Evolutionary conservation across 2,113 vertebrate species (phyloP).

Genomic region (Hypanus sabinus): DNA sequence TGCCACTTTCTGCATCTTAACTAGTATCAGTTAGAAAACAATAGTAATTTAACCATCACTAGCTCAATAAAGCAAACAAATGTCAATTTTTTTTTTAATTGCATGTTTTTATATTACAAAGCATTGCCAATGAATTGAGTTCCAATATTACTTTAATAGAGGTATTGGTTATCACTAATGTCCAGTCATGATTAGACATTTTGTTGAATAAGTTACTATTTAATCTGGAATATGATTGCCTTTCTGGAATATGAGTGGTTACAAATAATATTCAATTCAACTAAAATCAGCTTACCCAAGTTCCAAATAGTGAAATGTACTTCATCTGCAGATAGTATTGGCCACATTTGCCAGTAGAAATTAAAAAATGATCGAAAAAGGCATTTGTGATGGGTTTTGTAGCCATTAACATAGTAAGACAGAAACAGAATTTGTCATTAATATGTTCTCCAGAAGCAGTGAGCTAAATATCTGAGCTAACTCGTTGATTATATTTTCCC

Average conservation of each 20-base stretch:
- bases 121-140: neutral
- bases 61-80: neutral
- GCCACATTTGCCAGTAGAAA: neutral
- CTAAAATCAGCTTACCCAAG: neutral
- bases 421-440: neutral
- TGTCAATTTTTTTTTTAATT: no score
- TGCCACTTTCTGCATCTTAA: no score
- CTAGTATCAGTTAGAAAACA: neutral
- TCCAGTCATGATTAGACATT: neutral
- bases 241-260: neutral
- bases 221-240: neutral
- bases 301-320: neutral
- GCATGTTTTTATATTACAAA: no score
- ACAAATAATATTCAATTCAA: no score
- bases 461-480: neutral
- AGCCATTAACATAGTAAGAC: neutral
- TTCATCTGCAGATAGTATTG: neutral
- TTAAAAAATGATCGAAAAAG: neutral
- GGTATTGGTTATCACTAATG: neutral
- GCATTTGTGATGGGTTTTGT: neutral
- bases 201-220: neutral
- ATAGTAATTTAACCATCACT: neutral
- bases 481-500: neutral
- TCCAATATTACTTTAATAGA: neutral
- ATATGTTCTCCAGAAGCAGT: neutral